phyloP scores from a whole-genome alignment of 2,797 vertebrate species.

The Hippocampus kuda region DNA sequence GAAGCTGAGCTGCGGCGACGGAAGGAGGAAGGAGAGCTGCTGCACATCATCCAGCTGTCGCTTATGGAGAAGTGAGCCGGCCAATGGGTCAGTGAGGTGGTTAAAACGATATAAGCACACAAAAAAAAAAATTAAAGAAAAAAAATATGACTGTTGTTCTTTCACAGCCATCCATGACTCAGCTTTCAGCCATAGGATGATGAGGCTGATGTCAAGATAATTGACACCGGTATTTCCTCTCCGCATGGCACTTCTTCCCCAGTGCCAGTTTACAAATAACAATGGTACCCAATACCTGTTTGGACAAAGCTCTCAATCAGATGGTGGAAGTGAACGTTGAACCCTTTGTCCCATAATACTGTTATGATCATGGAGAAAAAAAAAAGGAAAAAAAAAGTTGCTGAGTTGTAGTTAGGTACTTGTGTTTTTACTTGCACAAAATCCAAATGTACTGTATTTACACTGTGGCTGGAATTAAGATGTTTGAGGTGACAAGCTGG shows the following conservation, averaged over 20 bases:
- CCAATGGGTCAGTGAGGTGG: constrained; percentile 21
- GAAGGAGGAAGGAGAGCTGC: constrained; percentile 86
- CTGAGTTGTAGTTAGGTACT: neutral
- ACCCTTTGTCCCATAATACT: neutral
- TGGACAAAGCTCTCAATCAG: neutral
- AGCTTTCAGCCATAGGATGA: neutral
- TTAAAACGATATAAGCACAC: constrained; percentile 27
- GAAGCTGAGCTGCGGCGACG: constrained; percentile 75
- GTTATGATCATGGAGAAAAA: neutral
- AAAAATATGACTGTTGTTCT: neutral
- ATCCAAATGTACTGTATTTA: constrained; percentile 60
- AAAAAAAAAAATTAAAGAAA: constrained; percentile 4
- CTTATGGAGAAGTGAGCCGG: constrained; percentile 81
- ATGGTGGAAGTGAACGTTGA: constrained; percentile 4
- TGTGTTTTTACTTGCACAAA: constrained; percentile 55
- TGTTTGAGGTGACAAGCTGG: constrained; percentile 12
- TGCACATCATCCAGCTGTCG: constrained; percentile 90
- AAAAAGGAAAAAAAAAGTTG: neutral
- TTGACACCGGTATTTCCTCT: neutral
- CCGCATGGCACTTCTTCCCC: constrained; percentile 19
- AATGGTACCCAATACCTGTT: neutral
- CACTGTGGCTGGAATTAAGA: constrained; percentile 32
- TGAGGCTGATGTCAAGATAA: neutral
- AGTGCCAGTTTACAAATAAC: neutral
- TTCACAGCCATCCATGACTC: constrained; percentile 6